Evolutionary conservation across 1,140 invertebrate species (phyloP), one percentile per base, ranked within the genome.

Genomic region (Homalodisca vitripennis): DNA sequence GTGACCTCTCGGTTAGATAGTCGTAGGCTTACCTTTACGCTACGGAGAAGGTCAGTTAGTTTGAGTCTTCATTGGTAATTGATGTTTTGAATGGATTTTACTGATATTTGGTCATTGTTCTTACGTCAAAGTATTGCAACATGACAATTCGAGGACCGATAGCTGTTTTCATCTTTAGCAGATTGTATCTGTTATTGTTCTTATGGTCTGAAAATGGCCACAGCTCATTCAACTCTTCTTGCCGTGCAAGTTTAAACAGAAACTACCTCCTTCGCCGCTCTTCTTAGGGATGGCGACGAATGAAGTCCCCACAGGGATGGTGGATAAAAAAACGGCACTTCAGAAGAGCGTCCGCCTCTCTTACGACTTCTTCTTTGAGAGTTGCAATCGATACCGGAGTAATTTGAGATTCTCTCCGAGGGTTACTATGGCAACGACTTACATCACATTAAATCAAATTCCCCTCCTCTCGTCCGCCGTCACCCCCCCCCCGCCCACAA

Each of bases 381-480:
- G 34, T 41, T 30, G 48, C 55, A 60, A 60, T 60, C 55, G 55
- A 60, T 60, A 60, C 6, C 29, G 6, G 55, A 27, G 55, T 60
- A 60, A 60, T 60, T 60, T 60, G 14, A 60, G 55, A 60, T 60
- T 60, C 55, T 60, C 55, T 26, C 14, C 12, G 55, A 60, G 27
- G 22, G 55, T 60, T 29, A 30, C 55, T 26, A 60, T 60, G 55
- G 55, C 26, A 26, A 60, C 55, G 55, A 26, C 55, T 60, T 27
- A 60, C 55, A 60, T 60, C 24, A 60, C 55, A 60, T 60, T 60
- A 60, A 60, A 60, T 60, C 55, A 60, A 60, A 60, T 30, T 30
- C 66, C 48, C 53, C 48, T 24, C 48, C 41, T 32, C 66, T 22
- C 41, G 24, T 48, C 41, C 48, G n/a, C n/a, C n/a, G n/a, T 55